These are phyloP conservation scores for Trichogramma evanescens DNA, from an alignment of 2,888 invertebrate genomes.

Conservation along the genomic window DNA sequence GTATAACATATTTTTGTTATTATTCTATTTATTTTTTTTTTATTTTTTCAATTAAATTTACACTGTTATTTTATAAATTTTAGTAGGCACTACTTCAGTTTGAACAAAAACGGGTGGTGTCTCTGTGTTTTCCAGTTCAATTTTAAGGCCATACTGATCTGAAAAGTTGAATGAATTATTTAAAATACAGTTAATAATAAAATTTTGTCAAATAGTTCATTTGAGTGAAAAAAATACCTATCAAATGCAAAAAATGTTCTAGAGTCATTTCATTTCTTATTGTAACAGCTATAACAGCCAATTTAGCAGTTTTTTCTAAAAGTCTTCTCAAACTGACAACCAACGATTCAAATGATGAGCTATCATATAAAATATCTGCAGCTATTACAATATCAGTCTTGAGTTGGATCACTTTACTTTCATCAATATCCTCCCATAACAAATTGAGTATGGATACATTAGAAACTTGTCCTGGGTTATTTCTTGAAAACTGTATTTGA, in stretches of 20 bases:
- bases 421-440: conserved; percentile 51
- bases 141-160: conserved; percentile 30
- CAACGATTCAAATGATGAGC: conserved; percentile 50
- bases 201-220: background rate
- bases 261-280: conserved; percentile 62
- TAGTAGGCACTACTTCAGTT: conserved; percentile 30
- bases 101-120: conserved; percentile 29
- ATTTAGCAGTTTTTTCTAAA: conserved; percentile 38
- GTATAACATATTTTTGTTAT: background rate
- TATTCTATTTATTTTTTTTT: background rate
- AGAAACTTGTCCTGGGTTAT: conserved; percentile 13
- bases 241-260: conserved; percentile 49
- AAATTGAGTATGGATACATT: conserved; percentile 43
- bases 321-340: conserved; percentile 47
- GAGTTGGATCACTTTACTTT: conserved; percentile 27
- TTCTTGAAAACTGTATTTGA: conserved; percentile 9
- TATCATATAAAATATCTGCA: conserved; percentile 58
- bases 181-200: conserved; percentile 6
- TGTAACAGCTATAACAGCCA: conserved; percentile 54
- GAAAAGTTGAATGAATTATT: conserved; percentile 21
- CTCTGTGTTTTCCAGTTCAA: conserved; percentile 29
- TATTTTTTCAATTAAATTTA: conserved; percentile 17
- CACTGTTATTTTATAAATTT: conserved; percentile 35
- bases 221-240: conserved; percentile 1
- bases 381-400: conserved; percentile 52